These are phyloP conservation scores for Drusus annulatus DNA, from an alignment of 1,140 invertebrate species.

Conservation along the genomic window DNA sequence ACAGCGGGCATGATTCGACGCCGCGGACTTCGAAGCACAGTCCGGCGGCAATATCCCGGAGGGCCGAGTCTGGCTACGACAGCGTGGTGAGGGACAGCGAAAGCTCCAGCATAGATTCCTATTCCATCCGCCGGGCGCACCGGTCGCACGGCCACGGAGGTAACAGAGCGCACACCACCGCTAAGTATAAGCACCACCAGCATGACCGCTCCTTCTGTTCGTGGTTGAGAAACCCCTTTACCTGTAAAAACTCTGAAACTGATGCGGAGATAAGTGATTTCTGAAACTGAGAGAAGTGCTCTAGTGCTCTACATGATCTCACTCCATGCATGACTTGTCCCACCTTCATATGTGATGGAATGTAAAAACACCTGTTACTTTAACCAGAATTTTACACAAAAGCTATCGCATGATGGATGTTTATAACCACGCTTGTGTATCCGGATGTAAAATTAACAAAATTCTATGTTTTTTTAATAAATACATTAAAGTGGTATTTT, in stretches of 20 bases:
- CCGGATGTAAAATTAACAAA: constrained; percentile 43
- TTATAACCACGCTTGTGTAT: constrained; percentile 43
- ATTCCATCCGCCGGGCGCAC: constrained; percentile 78
- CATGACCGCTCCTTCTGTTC: constrained; percentile 75
- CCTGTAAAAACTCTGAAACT: constrained; percentile 80
- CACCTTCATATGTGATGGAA: constrained; percentile 60
- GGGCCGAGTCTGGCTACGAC: constrained; percentile 90
- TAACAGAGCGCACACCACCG: constrained; percentile 64
- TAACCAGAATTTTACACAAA: constrained; percentile 54
- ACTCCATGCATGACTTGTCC: constrained; percentile 71
- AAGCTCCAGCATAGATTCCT: constrained; percentile 86
- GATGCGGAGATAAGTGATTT: constrained; percentile 77
- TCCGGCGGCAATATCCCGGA: constrained; percentile 79
- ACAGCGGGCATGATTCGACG: constrained; percentile 85
- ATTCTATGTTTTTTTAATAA: constrained; percentile 38
- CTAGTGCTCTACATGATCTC: constrained; percentile 61
- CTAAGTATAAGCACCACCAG: constrained; percentile 73
- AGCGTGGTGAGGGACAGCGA: constrained; percentile 89
- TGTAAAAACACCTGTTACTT: constrained; percentile 66
- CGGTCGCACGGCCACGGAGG: constrained; percentile 74
- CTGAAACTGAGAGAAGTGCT: constrained; percentile 60
- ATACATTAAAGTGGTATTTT: constrained; percentile 43
- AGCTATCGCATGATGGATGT: constrained; percentile 53
- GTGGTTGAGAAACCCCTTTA: constrained; percentile 78
- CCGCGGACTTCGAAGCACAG: constrained; percentile 85